Evolutionary conservation across 2,888 invertebrate genomes (phyloP).

Genomic region (Monochamus alternatus): DNA sequence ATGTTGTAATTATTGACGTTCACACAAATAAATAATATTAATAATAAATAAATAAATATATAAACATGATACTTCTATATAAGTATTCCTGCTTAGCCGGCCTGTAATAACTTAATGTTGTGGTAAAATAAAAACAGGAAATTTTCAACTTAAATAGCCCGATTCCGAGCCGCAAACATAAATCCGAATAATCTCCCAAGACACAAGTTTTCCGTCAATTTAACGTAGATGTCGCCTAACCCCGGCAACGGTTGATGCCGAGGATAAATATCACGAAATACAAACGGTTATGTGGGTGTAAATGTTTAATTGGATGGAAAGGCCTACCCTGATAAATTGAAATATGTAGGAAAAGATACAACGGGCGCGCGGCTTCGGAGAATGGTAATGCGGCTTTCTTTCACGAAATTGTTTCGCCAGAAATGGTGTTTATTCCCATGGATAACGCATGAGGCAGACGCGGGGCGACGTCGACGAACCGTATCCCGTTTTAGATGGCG

Average conservation of each 20-base stretch:
- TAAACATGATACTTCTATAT: too few relatives aligned
- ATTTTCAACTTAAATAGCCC: too few relatives aligned
- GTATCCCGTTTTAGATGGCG: too few relatives aligned
- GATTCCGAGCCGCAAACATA: too few relatives aligned
- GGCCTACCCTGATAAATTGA: constrained; percentile 9
- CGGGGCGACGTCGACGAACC: neutral
- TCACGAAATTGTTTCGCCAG: constrained; percentile 12
- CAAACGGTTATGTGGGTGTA: constrained; percentile 16
- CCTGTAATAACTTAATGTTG: too few relatives aligned
- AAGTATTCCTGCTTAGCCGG: too few relatives aligned
- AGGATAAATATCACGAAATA: constrained; percentile 12
- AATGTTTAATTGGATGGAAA: constrained; percentile 21
- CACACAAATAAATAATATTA: too few relatives aligned
- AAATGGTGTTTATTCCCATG: constrained; percentile 2
- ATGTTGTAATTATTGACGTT: too few relatives aligned
- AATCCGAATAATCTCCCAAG: neutral
- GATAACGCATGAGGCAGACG: constrained; percentile 11
- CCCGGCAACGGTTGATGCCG: neutral
- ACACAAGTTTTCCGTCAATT: constrained; percentile 10
- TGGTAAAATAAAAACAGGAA: too few relatives aligned
- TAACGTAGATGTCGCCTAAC: constrained; percentile 4
- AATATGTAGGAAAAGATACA: constrained; percentile 13
- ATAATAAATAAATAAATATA: too few relatives aligned
- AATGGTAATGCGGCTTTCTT: constrained; percentile 3
- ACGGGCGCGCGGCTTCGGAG: neutral